A percentile compares a stretch with the other conserved stretches of the same genome.
phyloP scores from a whole-genome alignment of 2,797 vertebrate genomes.

The Gallirallus australis region DNA sequence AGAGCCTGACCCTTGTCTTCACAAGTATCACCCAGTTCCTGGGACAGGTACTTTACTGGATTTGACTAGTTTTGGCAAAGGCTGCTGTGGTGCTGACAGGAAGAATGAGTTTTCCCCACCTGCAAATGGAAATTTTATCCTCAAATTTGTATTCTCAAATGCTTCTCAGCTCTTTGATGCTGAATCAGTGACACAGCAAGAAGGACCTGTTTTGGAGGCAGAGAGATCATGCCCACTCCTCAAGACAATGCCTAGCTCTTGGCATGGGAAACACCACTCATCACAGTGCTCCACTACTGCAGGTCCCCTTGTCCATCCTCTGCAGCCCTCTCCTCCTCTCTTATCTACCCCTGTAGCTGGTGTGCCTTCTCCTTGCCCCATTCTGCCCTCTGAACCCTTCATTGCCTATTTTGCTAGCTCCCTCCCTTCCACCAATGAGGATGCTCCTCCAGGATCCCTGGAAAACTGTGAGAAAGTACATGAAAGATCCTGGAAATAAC shows the following conservation, averaged over 20 bases:
- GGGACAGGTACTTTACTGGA: background rate
- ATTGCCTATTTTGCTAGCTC: background rate
- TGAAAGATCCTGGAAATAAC: background rate
- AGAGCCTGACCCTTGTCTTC: background rate
- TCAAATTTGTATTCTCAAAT: background rate
- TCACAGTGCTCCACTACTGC: background rate
- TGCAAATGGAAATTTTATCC: background rate
- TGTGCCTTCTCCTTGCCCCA: background rate
- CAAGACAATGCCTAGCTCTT: background rate
- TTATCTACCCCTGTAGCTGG: background rate
- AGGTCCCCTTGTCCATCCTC: background rate
- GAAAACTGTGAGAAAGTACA: background rate
- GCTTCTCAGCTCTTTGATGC: slow-evolving; percentile 11
- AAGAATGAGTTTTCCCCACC: background rate
- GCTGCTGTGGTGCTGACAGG: background rate
- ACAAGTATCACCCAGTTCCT: background rate
- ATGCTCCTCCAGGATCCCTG: background rate
- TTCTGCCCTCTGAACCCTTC: background rate
- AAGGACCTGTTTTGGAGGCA: background rate
- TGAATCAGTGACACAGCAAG: background rate
- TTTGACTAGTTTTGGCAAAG: background rate
- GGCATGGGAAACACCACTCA: fast-evolving
- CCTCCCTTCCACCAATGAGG: background rate
- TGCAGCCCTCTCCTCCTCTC: background rate
- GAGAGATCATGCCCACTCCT: background rate